Conservation (phyloP, 1,140 invertebrate species). For the Ganaspis sp. region DNA sequence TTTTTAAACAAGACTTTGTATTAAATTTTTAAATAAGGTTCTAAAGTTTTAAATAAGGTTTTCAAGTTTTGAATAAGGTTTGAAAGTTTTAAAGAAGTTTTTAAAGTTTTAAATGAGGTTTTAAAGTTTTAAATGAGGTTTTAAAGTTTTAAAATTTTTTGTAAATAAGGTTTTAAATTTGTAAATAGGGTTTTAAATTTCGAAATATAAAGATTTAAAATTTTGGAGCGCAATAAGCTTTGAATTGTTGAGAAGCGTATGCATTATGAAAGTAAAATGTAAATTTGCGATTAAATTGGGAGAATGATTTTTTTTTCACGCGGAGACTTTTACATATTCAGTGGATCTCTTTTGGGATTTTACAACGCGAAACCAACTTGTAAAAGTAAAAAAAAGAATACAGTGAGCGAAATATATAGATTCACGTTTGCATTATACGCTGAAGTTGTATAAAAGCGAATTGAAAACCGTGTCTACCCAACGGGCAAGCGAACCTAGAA, state of each 20-base stretch:
- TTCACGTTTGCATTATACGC: conserved; percentile 15
- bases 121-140: too few species aligned
- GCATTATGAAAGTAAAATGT: background rate
- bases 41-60: too few species aligned
- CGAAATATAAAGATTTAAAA: too few species aligned
- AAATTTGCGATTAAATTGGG: background rate
- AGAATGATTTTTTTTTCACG: background rate
- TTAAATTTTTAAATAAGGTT: too few species aligned
- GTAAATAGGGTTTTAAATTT: too few species aligned
- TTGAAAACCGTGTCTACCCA: conserved; percentile 23
- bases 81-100: too few species aligned
- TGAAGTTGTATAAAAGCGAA: conserved; percentile 11
- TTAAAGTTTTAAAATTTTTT: too few species aligned
- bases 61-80: too few species aligned
- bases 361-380: conserved; percentile 7
- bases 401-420: background rate
- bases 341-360: conserved; percentile 7
- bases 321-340: background rate
- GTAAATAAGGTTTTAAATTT: too few species aligned
- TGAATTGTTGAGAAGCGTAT: background rate
- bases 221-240: background rate
- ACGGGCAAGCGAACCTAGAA: conserved; percentile 1
- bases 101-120: too few species aligned
- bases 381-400: background rate
- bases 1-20: too few species aligned